Evolutionary conservation across 2,113 vertebrate species (phyloP), one percentile per base, ranked within the genome.

Genomic region (Lepisosteus oculatus): DNA sequence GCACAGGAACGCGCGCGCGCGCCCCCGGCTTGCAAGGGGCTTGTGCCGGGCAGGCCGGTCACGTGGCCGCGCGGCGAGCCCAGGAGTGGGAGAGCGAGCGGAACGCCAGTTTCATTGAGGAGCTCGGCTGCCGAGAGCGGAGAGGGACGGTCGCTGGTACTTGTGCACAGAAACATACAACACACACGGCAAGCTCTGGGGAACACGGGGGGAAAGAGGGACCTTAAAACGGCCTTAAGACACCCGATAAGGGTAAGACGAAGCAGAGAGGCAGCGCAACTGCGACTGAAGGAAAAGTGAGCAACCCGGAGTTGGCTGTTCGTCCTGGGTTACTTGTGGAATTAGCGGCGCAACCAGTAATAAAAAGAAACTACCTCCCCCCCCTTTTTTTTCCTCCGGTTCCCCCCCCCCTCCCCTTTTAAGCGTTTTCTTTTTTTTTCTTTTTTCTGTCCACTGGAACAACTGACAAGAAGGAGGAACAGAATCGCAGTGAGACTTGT

Each of bases 261-360:
- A 80, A 80, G 78, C 74, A 72, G 72, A 72, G 77, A 77, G 17
- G 3, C 5, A 14, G 59, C 7, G 59, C 59, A 70, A 57, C 59
- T 57, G 74, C 70, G 74, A 68, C 61, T 73, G 66, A 79, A 63
- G 63, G 64, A 29, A 57, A 76, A 61, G 67, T 54, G 76, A 71
- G 68, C 72, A 81, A 76, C 67, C 79, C 67, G 79, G 81, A 83
- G 78, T 79, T 75, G 65, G 57, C 68, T 76, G 62, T 69, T 70
- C 65, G 43, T 74, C 69, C 51, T 43, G 70, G 79, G 65, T 69
- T 76, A 85, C 83, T 83, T 83, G 80, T 85, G 83, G 83, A 79
- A 80, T 80, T 78, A 80, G 76, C 77, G 72, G 67, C 77, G 69
- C 61, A 65, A 54, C 44, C n/a, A 66, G 29, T 56, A 69, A 51